Evolutionary conservation across 2,797 vertebrate species (phyloP).

Genomic region (Fistularia tabacaria): DNA sequence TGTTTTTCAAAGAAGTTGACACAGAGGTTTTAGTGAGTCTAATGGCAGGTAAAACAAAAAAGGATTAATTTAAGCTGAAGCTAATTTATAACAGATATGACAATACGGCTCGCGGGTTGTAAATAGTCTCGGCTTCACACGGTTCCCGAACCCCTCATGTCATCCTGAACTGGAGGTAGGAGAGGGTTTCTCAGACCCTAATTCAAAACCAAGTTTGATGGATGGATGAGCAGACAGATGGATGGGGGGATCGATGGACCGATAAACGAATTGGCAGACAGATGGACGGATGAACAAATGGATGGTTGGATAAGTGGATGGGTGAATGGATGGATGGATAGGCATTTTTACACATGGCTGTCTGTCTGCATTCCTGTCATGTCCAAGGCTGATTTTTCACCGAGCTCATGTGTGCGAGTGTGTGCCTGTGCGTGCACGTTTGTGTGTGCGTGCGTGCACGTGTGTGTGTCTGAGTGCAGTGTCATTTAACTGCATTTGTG

Average conservation of each 20-base stretch:
- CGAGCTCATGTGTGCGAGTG: conserved; percentile 4
- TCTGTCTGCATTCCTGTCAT: conserved; percentile 62
- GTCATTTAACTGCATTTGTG: too few species aligned
- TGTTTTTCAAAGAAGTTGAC: too few species aligned
- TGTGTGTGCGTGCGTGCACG: conserved; percentile 11
- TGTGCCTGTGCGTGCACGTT: conserved; percentile 11
- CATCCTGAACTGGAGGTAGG: conserved; percentile 18
- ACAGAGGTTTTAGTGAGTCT: too few species aligned
- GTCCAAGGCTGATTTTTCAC: conserved; percentile 45
- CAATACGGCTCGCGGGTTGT: too few species aligned
- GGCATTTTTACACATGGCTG: conserved; percentile 67
- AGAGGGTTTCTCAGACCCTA: conserved; percentile 32
- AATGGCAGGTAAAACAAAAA: too few species aligned
- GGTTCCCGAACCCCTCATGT: conserved; percentile 4
- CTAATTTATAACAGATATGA: too few species aligned
- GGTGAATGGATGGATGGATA: conserved; percentile 61
- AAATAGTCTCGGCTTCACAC: conserved; percentile 1
- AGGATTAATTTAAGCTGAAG: too few species aligned
- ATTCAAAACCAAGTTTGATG: conserved; percentile 57
- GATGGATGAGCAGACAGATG: conserved; percentile 64
- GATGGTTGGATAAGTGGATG: conserved; percentile 60
- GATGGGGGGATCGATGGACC: conserved; percentile 57
- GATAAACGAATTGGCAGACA: conserved; percentile 66
- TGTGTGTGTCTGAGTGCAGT: too few species aligned
- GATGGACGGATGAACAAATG: conserved; percentile 68